A percentile compares a stretch with the other conserved stretches of the same genome.
phyloP scores from a whole-genome alignment of 2,113 vertebrate genomes.

The Burhinus oedicnemus region DNA sequence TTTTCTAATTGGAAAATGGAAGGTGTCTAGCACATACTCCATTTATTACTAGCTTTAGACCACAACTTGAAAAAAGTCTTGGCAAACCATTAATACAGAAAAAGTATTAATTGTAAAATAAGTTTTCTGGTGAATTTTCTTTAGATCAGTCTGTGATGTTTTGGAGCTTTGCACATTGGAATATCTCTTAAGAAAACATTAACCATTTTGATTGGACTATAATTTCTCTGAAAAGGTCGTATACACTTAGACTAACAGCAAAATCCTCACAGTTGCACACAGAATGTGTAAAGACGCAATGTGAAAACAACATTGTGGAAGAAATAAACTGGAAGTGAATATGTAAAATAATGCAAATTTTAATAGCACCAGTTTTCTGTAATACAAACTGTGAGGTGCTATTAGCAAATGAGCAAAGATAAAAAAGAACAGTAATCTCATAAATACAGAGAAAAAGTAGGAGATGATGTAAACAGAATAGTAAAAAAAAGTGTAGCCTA shows the following conservation, averaged over 20 bases:
- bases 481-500: background rate
- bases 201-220: background rate
- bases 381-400: conserved; percentile 5
- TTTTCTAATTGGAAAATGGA: conserved; percentile 1
- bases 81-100: background rate
- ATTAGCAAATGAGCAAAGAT: background rate
- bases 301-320: background rate
- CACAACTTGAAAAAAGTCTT: background rate
- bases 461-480: background rate
- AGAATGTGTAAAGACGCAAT: background rate
- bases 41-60: background rate
- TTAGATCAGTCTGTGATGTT: background rate
- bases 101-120: background rate
- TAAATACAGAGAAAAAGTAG: background rate
- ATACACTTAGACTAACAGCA: background rate
- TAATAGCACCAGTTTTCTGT: background rate
- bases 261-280: background rate
- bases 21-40: background rate
- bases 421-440: background rate
- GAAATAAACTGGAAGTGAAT: background rate
- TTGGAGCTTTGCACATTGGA: background rate
- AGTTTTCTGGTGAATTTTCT: background rate
- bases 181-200: background rate
- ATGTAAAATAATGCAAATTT: conserved; percentile 18
- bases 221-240: background rate